Base-by-base conservation (phyloP, 2,888 invertebrate genomes). In the Latrodectus elegans region DNA sequence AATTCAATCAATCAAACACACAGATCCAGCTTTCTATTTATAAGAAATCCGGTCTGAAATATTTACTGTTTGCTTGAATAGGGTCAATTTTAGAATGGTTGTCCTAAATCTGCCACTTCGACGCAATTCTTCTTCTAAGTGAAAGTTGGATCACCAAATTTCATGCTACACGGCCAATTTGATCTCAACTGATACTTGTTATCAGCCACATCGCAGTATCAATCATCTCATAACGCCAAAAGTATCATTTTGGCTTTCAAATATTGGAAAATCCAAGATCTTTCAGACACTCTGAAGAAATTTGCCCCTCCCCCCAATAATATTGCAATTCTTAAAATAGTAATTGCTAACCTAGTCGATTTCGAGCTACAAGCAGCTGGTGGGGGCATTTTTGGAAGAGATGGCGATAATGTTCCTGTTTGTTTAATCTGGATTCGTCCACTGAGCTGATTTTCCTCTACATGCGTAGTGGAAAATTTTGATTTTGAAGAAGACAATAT, bases 71-170 rank as follows among this genome's bases (percentile, higher is more conserved):
- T n/a, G 14, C 15, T 26, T 60, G n/a, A 67, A 76, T 49, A 76
- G 74, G 81, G 81, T 81, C 81, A 81, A 72, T 72, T 71, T 22
- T 80, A 60, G 80, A 80, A 60, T 80, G 72, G 22, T 65, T 81
- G 81, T 22, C 74, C 81, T 81, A 81, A 52, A 74, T 81, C 64
- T 38, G 60, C 14, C 26, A 22, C 14, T 60, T 14, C 14, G 64
- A 55, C 55, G 75, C 38, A 8, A 15, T 38, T 22, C 70, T 38
- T 38, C 38, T 38, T 38, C 38, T 4, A 1, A 38, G 38, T 4
- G 38, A 38, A 38, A 38, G 38, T 38, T 38, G 3, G 38, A 38
- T 38, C 38, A 38, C 38, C 38, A 38, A 38, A 38, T 38, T 38
- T 6, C 6, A 38, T 38, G 38, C 38, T 38, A 38, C 38, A 38